Percentiles rank a stretch among this genome's conserved stretches.
These are phyloP conservation scores for Autographa gamma DNA, from an alignment of 2,888 invertebrate genomes.

Conservation along the genomic window DNA sequence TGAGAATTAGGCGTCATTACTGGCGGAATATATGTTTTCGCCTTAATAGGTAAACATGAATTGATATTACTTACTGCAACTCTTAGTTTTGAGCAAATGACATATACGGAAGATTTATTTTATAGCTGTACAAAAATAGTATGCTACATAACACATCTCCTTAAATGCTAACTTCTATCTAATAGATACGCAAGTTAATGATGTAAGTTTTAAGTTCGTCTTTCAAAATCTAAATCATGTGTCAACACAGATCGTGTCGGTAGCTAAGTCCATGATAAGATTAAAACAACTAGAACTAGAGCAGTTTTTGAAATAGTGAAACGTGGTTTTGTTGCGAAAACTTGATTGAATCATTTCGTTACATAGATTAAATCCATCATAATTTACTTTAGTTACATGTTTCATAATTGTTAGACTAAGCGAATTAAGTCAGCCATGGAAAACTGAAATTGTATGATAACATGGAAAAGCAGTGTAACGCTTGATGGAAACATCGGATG, in stretches of 20 bases:
- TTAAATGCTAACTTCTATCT: background rate
- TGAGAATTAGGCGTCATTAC: constrained; percentile 13
- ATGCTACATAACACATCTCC: background rate
- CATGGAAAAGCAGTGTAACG: constrained; percentile 55
- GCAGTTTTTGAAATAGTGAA: constrained; percentile 49
- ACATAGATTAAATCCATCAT: constrained; percentile 39
- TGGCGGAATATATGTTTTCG: background rate
- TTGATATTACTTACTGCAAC: constrained; percentile 21
- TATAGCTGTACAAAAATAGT: background rate
- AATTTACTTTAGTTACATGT: constrained; percentile 37
- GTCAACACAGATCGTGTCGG: constrained; percentile 36
- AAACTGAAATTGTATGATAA: constrained; percentile 56
- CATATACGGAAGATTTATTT: too few species aligned
- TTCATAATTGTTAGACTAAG: constrained; percentile 35
- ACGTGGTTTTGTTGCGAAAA: constrained; percentile 42
- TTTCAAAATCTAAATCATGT: constrained; percentile 12
- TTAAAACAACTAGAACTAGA: constrained; percentile 45
- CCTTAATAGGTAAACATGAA: constrained; percentile 28
- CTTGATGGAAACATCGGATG: constrained; percentile 57
- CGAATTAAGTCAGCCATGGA: constrained; percentile 49
- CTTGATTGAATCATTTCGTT: constrained; percentile 44
- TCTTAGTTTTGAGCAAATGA: too few species aligned
- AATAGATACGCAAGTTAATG: constrained; percentile 25
- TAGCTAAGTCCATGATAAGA: constrained; percentile 30
- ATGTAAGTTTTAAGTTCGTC: constrained; percentile 32